Conservation (phyloP, 2,888 invertebrate species). For the Meiosimyza decipiens region DNA sequence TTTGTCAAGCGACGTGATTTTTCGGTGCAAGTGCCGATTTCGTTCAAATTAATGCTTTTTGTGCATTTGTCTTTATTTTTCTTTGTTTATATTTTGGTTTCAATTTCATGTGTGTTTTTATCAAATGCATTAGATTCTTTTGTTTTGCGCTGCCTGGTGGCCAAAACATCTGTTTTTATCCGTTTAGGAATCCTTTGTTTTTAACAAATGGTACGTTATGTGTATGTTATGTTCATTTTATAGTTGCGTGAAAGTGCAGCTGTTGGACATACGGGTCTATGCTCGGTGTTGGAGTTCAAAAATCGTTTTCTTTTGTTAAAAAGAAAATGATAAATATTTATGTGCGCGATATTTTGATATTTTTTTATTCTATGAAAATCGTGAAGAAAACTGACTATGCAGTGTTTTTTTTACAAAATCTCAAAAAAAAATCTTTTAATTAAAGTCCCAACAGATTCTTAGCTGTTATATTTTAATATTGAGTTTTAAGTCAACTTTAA, state of each 20-base stretch:
- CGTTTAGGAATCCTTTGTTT: slow-evolving; percentile 4
- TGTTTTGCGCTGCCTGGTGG: background rate
- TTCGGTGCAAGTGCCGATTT: slow-evolving; percentile 8
- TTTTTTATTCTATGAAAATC: too few species aligned
- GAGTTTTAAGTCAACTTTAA: too few species aligned
- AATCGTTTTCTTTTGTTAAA: too few species aligned
- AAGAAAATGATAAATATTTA: too few species aligned
- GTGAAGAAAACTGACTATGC: too few species aligned
- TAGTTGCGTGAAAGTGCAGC: slow-evolving; percentile 12
- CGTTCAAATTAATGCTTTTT: background rate
- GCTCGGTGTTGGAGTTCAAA: too few species aligned
- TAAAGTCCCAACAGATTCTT: too few species aligned
- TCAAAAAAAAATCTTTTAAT: too few species aligned
- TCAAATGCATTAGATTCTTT: background rate
- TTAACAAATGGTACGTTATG: background rate
- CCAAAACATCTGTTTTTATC: slow-evolving; percentile 15
- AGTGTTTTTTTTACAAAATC: too few species aligned
- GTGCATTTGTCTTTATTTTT: background rate
- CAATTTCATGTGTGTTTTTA: slow-evolving; percentile 12
- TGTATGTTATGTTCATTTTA: background rate
- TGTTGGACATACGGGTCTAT: slow-evolving; percentile 16
- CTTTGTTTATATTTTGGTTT: background rate
- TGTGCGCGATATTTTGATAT: too few species aligned
- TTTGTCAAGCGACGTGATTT: slow-evolving; percentile 15
- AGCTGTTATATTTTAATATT: too few species aligned